These are phyloP conservation scores for Orthosia gothica DNA, from an alignment of 2,888 invertebrate genomes.

Conservation along the genomic window DNA sequence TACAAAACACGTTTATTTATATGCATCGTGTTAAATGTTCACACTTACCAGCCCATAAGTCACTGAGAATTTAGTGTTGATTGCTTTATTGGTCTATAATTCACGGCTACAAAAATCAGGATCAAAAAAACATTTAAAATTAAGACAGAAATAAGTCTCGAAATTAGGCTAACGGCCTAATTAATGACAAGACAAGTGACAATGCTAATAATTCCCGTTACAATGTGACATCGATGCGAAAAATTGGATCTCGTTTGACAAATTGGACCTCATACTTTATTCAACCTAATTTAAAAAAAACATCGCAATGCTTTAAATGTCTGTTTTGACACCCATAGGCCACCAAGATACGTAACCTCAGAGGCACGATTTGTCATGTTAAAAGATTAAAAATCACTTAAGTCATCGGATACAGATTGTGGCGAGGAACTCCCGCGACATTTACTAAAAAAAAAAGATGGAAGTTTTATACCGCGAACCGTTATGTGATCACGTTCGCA, in stretches of 20 bases:
- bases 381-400: slow-evolving; percentile 73
- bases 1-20: slow-evolving; percentile 15
- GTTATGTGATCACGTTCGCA: slow-evolving; percentile 61
- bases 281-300: slow-evolving; percentile 33
- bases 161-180: slow-evolving; percentile 40
- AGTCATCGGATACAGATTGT: slow-evolving; percentile 63
- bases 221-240: not conserved
- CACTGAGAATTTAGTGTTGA: slow-evolving; percentile 30
- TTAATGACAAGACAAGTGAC: not conserved
- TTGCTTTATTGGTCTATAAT: slow-evolving; percentile 36
- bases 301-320: slow-evolving; percentile 9
- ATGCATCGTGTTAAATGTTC: slow-evolving; percentile 36
- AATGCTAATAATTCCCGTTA: slow-evolving; percentile 42
- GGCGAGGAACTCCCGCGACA: slow-evolving; percentile 40
- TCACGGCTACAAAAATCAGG: slow-evolving; percentile 21
- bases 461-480: slow-evolving; percentile 56
- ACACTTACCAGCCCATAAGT: slow-evolving; percentile 33
- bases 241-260: no score
- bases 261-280: slow-evolving; percentile 24
- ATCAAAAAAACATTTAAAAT: slow-evolving; percentile 13
- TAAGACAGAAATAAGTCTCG: slow-evolving; percentile 12
- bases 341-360: slow-evolving; percentile 46
- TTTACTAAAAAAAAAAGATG: slow-evolving; percentile 35
- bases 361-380: slow-evolving; percentile 69
- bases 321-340: slow-evolving; percentile 22